A percentile compares a stretch with the other conserved stretches of the same genome.
Conservation (phyloP, 2,888 invertebrate species). For the Philhelius pedissequus region DNA sequence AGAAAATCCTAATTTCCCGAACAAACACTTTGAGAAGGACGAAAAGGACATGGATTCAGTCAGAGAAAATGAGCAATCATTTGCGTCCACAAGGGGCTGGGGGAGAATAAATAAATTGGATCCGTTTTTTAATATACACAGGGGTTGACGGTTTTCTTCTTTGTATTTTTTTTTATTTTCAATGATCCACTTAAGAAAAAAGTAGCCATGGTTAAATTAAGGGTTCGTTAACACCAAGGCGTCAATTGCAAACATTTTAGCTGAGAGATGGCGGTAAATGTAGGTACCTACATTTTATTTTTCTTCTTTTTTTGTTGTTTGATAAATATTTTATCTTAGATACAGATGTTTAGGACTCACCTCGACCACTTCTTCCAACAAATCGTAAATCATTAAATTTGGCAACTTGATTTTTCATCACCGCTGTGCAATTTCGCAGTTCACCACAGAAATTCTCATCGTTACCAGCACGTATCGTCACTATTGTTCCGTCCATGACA, state of each 20-base stretch:
- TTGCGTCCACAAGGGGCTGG: slow-evolving; percentile 50
- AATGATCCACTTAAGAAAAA: slow-evolving; percentile 9
- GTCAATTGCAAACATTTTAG: slow-evolving; percentile 40
- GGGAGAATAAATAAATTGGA: slow-evolving; percentile 55
- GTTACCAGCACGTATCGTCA: slow-evolving; percentile 96
- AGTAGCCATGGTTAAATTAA: slow-evolving; percentile 48
- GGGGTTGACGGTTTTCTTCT: slow-evolving; percentile 38
- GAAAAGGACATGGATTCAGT: background rate
- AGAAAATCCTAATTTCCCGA: slow-evolving; percentile 65
- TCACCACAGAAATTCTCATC: slow-evolving; percentile 98
- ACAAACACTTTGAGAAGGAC: slow-evolving; percentile 46
- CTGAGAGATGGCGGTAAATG: background rate
- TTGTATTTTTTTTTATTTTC: slow-evolving; percentile 5
- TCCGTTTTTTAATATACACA: slow-evolving; percentile 40
- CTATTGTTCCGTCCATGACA: slow-evolving; percentile 95
- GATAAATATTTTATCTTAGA: background rate
- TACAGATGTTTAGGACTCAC: too few relatives aligned
- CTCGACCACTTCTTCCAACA: slow-evolving; percentile 97
- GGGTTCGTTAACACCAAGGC: slow-evolving; percentile 59
- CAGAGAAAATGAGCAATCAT: slow-evolving; percentile 67
- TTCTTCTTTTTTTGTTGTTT: background rate
- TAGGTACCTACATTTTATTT: background rate
- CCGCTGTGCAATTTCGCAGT: slow-evolving; percentile 93
- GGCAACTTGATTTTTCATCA: slow-evolving; percentile 98
- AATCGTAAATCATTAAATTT: slow-evolving; percentile 98